Evolutionary conservation across 2,113 vertebrate genomes (phyloP), one percentile per base, ranked within the genome.

Genomic region (Scatophagus argus): DNA sequence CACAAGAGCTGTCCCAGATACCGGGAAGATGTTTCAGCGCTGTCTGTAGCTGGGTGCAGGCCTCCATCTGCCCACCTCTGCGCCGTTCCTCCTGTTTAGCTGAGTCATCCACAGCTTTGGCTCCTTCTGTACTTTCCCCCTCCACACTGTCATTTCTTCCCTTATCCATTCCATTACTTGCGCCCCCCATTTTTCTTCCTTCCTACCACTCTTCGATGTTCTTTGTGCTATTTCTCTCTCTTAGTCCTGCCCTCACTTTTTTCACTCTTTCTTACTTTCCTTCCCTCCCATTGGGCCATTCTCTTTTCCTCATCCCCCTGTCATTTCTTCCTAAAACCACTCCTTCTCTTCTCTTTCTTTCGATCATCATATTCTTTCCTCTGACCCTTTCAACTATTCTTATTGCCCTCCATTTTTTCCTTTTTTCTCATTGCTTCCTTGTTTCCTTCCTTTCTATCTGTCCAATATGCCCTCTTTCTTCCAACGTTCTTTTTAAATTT

Each of bases 41-140:
- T 74, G 71, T 77, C 43, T 72, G 55, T 19, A 49, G 52, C 65
- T 23, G 27, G 55, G 56, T 49, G 34, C 16, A 54, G 82, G 63
- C 60, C 84, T 62, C 66, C 49, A 85, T 71, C 77, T 88, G 80
- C 46, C 63, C 62, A 76, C 61, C 77, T 84, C 70, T 81, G 81
- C 84, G 66, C 51, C 72, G 65, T 63, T 70, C 52, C 54, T 77
- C 60, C 64, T 39, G 16, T 83, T 78, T 16, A 63, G 85, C 64
- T 73, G 79, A 89, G 39, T 89, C 82, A 88, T 76, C 72, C 7
- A 36, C 52, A 76, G 77, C 62, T 68, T 65, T 52, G 34, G 8
- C 59, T 84, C 29, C 56, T 70, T 46, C 39, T 16, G 31, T 27
- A 38, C 38, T 46, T 63, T 41, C 49, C 32, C 41, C 19, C 69